Evolutionary conservation across 2,797 vertebrate species (phyloP).

Genomic region (Tachyglossus aculeatus): DNA sequence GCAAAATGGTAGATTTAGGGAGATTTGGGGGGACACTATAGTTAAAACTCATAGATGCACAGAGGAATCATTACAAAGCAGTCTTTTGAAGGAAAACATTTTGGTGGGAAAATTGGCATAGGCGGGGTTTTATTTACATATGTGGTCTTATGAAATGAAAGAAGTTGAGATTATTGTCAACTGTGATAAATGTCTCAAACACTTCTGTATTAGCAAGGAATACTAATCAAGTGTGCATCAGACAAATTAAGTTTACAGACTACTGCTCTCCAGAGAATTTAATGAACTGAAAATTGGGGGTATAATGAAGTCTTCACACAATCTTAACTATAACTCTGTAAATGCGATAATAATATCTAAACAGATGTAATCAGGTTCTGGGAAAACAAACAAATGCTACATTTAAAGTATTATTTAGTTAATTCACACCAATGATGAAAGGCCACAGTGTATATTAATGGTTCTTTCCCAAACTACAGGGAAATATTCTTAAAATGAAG

Average conservation of each 20-base stretch:
- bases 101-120: too few relatives aligned
- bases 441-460: too few relatives aligned
- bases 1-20: too few relatives aligned
- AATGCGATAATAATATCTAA: conserved; percentile 20
- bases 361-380: conserved; percentile 28
- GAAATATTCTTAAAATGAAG: too few relatives aligned
- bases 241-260: conserved; percentile 17
- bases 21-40: too few relatives aligned
- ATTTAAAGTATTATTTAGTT: conserved; percentile 30
- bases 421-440: conserved; percentile 22
- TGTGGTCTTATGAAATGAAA: too few relatives aligned
- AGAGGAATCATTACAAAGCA: too few relatives aligned
- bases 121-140: too few relatives aligned
- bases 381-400: conserved; percentile 30
- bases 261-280: conserved; percentile 19
- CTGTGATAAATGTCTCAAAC: background rate
- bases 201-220: conserved; percentile 4
- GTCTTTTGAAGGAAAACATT: too few relatives aligned
- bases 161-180: background rate
- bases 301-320: conserved; percentile 28
- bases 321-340: background rate
- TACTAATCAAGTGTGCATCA: conserved; percentile 6
- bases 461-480: too few relatives aligned
- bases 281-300: conserved; percentile 9
- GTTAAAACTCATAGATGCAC: too few relatives aligned